Evolutionary conservation across 2,113 vertebrate genomes (phyloP).

Genomic region (Dromaius novaehollandiae): DNA sequence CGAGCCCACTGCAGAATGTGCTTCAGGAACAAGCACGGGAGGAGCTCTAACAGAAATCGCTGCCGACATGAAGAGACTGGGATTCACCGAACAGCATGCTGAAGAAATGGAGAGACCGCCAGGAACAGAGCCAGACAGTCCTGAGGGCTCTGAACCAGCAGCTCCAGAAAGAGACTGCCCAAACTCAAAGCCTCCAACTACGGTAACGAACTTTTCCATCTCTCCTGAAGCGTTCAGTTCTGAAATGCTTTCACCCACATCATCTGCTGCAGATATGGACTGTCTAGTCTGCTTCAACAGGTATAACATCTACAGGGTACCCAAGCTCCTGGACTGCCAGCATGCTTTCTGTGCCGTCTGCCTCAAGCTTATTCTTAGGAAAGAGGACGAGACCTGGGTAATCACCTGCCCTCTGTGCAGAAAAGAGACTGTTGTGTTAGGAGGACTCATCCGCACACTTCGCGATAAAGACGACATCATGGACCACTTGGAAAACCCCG

Average conservation of each 20-base stretch:
- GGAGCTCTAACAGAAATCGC: accelerated
- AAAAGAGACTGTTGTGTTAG: slow-evolving; percentile 64
- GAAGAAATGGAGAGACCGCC: neutral
- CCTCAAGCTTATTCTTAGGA: slow-evolving; percentile 75
- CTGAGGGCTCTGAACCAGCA: neutral
- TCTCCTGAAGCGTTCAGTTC: accelerated
- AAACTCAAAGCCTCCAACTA: neutral
- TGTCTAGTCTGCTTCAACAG: slow-evolving; percentile 80
- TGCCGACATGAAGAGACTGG: accelerated
- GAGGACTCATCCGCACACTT: slow-evolving; percentile 77
- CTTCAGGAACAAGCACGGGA: neutral
- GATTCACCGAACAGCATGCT: neutral
- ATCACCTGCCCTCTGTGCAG: slow-evolving; percentile 79
- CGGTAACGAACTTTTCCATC: accelerated
- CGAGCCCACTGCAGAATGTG: accelerated
- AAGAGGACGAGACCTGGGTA: slow-evolving; percentile 60
- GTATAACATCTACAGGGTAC: slow-evolving; percentile 62
- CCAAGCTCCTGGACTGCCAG: slow-evolving; percentile 79
- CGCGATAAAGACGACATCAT: slow-evolving; percentile 53
- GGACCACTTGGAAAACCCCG: neutral
- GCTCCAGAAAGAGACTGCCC: neutral
- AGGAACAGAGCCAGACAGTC: neutral
- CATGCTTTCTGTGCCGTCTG: slow-evolving; percentile 76
- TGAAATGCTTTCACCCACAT: neutral
- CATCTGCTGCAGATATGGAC: slow-evolving; percentile 47